Conservation (phyloP, 2,797 vertebrate genomes). For the Trachops cirrhosus region DNA sequence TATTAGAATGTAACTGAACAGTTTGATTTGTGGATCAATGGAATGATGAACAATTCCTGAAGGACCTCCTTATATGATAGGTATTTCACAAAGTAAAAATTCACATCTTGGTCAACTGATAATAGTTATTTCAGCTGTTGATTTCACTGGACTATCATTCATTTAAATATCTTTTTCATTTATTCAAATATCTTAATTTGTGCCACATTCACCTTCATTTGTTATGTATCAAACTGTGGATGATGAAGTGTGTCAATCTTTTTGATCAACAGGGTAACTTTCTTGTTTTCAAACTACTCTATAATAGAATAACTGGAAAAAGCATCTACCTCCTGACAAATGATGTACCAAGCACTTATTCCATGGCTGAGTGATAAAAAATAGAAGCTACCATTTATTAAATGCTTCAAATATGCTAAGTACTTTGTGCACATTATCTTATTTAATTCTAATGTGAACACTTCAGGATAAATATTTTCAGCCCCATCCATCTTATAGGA, state of each 20-base stretch:
- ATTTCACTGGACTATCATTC: neutral
- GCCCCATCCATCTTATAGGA: neutral
- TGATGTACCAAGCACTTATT: neutral
- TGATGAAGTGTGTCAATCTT: neutral
- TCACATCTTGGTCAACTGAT: neutral
- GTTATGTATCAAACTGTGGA: neutral
- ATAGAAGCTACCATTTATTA: neutral
- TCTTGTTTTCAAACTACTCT: neutral
- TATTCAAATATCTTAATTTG: neutral
- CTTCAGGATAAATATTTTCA: neutral
- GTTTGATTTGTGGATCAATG: neutral
- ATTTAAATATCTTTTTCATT: neutral
- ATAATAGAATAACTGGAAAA: neutral
- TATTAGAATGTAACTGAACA: neutral
- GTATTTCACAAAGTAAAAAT: neutral
- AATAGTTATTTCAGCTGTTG: neutral
- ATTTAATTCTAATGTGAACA: conserved; percentile 12
- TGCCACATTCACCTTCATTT: neutral
- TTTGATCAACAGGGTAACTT: neutral
- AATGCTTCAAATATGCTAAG: neutral
- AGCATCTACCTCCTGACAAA: neutral
- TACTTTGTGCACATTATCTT: neutral
- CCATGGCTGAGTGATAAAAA: neutral
- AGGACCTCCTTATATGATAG: neutral
- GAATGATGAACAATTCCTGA: neutral